Evolutionary conservation across 2,888 invertebrate species (phyloP).

Genomic region (Drosophila eohydei): DNA sequence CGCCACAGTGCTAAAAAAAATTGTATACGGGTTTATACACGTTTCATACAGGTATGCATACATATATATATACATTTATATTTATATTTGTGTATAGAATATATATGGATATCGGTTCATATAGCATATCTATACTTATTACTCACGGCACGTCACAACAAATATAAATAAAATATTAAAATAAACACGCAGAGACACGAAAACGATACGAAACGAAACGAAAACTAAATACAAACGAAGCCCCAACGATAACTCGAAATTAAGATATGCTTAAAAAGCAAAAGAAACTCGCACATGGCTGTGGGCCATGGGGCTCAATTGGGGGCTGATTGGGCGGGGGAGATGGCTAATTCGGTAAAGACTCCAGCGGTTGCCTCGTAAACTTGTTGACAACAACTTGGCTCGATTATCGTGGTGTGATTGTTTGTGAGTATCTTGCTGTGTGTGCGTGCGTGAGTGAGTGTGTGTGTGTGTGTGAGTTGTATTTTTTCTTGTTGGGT

Average conservation of each 20-base stretch:
- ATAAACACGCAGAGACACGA: conserved; percentile 37
- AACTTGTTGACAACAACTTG: conserved; percentile 79
- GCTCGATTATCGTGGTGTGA: conserved; percentile 53
- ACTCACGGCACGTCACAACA: conserved; percentile 81
- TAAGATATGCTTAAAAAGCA: conserved; percentile 77
- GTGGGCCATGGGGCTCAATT: conserved; percentile 30
- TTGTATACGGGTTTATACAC: conserved; percentile 59
- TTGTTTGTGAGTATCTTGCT: conserved; percentile 13
- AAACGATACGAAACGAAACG: conserved; percentile 49
- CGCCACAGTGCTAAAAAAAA: conserved; percentile 54
- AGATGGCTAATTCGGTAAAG: conserved; percentile 36
- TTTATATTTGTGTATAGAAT: conserved; percentile 5
- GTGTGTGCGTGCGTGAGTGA: conserved; percentile 21
- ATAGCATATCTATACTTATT: conserved; percentile 74
- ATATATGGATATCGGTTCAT: conserved; percentile 12
- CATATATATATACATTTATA: conserved; percentile 1
- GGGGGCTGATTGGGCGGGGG: conserved; percentile 34
- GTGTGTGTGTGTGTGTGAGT: conserved; percentile 15
- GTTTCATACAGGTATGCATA: conserved; percentile 47
- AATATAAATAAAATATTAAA: conserved; percentile 75
- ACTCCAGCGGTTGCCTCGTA: conserved; percentile 42
- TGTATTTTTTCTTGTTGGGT: conserved; percentile 33
- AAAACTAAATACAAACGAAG: conserved; percentile 64
- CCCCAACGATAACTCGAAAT: conserved; percentile 67
- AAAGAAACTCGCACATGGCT: conserved; percentile 64